Percentiles rank a stretch among this genome's conserved stretches.
phyloP scores from a whole-genome alignment of 2,888 invertebrate species.

The Microctonus aethiopoides region DNA sequence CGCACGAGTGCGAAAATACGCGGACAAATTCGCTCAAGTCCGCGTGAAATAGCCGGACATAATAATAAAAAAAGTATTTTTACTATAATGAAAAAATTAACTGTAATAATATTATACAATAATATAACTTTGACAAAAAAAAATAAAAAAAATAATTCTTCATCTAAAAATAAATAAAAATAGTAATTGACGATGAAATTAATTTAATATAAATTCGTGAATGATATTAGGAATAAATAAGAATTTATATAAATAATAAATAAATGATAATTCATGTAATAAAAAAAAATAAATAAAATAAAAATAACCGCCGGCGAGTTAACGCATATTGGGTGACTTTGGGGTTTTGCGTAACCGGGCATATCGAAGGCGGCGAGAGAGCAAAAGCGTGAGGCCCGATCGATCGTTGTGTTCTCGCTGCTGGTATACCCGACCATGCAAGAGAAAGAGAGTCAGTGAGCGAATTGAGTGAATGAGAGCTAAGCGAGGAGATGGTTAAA shows the following conservation, averaged over 20 bases:
- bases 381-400: slow-evolving; percentile 21
- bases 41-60: not conserved
- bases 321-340: slow-evolving; percentile 18
- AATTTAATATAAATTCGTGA: not conserved
- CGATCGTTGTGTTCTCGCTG: slow-evolving; percentile 8
- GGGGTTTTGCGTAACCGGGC: slow-evolving; percentile 21
- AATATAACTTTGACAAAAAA: not conserved
- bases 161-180: no score
- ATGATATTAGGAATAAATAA: no score
- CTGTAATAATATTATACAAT: not conserved
- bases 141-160: not conserved
- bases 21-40: not conserved
- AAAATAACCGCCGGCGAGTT: slow-evolving; percentile 3
- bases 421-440: slow-evolving; percentile 25
- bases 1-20: slow-evolving; percentile 15
- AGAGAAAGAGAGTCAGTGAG: slow-evolving; percentile 29
- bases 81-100: not conserved
- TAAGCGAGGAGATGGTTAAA: no score
- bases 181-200: not conserved
- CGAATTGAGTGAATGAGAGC: no score
- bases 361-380: slow-evolving; percentile 8
- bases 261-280: not conserved
- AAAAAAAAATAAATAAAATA: not conserved
- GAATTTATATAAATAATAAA: not conserved
- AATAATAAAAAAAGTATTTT: not conserved